These are phyloP conservation scores for Silvanus unidentatus DNA, from an alignment of 2,888 invertebrate genomes.

Conservation along the genomic window DNA sequence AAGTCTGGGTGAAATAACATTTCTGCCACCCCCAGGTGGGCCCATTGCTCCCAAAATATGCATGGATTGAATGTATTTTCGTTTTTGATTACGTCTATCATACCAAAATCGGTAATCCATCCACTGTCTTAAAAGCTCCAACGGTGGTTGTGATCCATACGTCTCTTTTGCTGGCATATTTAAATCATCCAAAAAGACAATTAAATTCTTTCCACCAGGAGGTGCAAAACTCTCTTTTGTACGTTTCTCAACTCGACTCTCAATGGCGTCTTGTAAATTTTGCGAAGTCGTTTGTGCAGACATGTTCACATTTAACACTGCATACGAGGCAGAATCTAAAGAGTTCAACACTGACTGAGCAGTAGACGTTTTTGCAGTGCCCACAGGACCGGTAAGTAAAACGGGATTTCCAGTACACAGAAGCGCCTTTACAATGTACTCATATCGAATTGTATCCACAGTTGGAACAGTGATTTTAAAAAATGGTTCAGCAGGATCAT, in stretches of 20 bases:
- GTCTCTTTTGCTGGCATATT: slow-evolving; percentile 88
- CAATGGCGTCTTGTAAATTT: slow-evolving; percentile 79
- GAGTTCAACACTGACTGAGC: slow-evolving; percentile 61
- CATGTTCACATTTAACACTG: slow-evolving; percentile 74
- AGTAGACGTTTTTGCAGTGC: slow-evolving; percentile 82
- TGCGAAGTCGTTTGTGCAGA: slow-evolving; percentile 82
- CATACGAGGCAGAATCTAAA: slow-evolving; percentile 55
- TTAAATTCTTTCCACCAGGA: slow-evolving; percentile 73
- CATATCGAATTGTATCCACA: slow-evolving; percentile 80
- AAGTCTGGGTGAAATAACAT: slow-evolving; percentile 70
- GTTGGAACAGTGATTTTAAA: slow-evolving; percentile 83
- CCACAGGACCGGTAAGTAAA: slow-evolving; percentile 75
- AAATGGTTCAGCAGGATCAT: slow-evolving; percentile 65
- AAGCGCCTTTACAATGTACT: slow-evolving; percentile 63
- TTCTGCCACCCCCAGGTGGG: slow-evolving; percentile 81
- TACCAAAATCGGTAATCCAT: slow-evolving; percentile 89
- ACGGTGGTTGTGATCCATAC: slow-evolving; percentile 84
- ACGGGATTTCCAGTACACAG: slow-evolving; percentile 63
- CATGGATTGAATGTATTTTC: slow-evolving; percentile 67
- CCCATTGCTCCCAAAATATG: slow-evolving; percentile 77
- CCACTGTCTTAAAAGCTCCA: slow-evolving; percentile 80
- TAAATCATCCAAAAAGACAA: slow-evolving; percentile 86
- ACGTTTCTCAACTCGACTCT: slow-evolving; percentile 79
- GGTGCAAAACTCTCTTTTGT: slow-evolving; percentile 81
- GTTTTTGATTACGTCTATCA: slow-evolving; percentile 70